These are phyloP conservation scores for Apis cerana DNA, from an alignment of 1,140 invertebrate species.

Conservation along the genomic window DNA sequence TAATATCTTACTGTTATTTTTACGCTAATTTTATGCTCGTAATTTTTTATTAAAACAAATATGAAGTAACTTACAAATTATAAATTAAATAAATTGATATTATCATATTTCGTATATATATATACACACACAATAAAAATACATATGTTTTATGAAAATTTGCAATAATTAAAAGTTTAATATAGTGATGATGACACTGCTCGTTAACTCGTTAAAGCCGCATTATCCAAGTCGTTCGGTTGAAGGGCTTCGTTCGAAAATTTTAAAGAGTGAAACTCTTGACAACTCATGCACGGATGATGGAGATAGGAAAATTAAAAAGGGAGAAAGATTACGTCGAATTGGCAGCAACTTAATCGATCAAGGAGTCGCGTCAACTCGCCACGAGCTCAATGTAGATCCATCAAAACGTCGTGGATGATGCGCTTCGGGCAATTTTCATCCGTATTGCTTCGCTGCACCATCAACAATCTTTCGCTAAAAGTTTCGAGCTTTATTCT, in stretches of 20 bases:
- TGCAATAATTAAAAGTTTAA: background rate
- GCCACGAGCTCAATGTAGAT: conserved; percentile 5
- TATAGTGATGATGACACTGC: background rate
- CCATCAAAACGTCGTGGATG: conserved; percentile 30
- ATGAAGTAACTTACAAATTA: too few species aligned
- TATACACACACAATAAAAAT: too few species aligned
- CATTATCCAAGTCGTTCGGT: background rate
- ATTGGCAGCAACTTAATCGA: conserved; percentile 28
- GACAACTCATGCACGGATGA: background rate
- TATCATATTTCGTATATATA: background rate
- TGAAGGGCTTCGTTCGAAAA: background rate
- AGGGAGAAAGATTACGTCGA: conserved; percentile 12
- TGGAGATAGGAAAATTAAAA: conserved; percentile 11
- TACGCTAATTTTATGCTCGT: background rate
- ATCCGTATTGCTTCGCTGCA: background rate
- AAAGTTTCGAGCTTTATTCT: conserved; percentile 24
- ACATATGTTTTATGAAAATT: background rate
- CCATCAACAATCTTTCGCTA: background rate
- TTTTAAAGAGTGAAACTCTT: too few species aligned
- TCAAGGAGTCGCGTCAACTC: conserved; percentile 20
- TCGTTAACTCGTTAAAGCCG: conserved; percentile 10
- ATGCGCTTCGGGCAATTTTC: conserved; percentile 17
- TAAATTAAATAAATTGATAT: too few species aligned
- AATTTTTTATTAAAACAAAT: background rate
- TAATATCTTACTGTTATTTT: background rate